A percentile compares a stretch with the other conserved stretches of the same genome.
phyloP scores from a whole-genome alignment of 2,113 vertebrate genomes.

The Zosterops borbonicus region DNA sequence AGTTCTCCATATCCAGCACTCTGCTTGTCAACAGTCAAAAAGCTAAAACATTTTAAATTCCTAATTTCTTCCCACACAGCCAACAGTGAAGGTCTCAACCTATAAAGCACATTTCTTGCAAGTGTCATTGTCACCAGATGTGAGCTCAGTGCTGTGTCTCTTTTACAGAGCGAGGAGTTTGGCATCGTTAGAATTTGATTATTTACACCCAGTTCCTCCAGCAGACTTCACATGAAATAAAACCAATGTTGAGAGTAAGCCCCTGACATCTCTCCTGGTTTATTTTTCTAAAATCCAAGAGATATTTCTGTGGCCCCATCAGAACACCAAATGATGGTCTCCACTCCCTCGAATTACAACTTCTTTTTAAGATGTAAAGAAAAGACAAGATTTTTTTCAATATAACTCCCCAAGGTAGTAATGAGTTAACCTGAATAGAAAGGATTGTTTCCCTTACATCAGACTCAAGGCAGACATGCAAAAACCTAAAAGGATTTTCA shows the following conservation, averaged over 20 bases:
- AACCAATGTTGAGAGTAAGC: neutral
- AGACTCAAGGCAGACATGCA: neutral
- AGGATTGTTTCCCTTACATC: neutral
- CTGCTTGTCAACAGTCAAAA: neutral
- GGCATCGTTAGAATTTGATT: neutral
- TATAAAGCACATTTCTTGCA: neutral
- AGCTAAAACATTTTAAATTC: neutral
- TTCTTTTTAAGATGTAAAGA: neutral
- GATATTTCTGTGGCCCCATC: neutral
- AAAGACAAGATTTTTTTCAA: neutral
- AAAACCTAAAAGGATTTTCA: neutral
- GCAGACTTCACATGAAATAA: neutral
- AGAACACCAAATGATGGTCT: neutral
- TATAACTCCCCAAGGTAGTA: neutral
- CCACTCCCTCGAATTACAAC: neutral
- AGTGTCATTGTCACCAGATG: accelerated
- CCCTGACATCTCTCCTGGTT: neutral
- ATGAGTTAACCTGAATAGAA: neutral
- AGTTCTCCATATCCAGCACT: neutral
- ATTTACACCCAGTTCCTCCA: neutral
- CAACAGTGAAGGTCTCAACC: neutral
- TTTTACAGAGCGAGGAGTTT: neutral
- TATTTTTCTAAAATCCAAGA: neutral
- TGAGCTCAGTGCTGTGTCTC: neutral
- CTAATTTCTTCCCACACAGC: neutral